Percentiles rank a stretch among this genome's conserved stretches.
Conservation (phyloP, 2,113 vertebrate genomes). For the Ptilonorhynchus violaceus region DNA sequence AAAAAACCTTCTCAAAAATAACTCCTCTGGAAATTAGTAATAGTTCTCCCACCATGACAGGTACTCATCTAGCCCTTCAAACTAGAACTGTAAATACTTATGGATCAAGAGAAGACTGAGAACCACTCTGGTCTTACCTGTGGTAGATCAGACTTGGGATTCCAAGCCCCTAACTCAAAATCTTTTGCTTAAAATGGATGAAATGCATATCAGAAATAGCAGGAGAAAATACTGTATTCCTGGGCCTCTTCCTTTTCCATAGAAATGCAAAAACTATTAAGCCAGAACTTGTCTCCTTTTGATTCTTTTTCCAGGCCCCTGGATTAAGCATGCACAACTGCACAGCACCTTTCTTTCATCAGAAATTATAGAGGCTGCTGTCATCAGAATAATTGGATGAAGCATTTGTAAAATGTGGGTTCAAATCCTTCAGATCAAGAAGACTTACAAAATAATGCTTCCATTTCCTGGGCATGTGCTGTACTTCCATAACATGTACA, state of each 20-base stretch:
- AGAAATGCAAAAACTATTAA: background rate
- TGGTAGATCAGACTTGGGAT: background rate
- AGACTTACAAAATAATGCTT: background rate
- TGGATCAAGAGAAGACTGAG: background rate
- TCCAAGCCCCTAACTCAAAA: background rate
- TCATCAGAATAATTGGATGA: background rate
- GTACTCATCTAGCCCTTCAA: background rate
- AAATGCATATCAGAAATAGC: background rate
- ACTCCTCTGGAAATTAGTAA: background rate
- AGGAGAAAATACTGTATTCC: background rate
- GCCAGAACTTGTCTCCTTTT: background rate
- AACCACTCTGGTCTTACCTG: background rate
- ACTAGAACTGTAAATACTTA: background rate
- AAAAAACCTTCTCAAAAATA: background rate
- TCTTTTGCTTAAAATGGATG: background rate
- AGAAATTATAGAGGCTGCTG: background rate
- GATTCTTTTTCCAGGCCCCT: background rate
- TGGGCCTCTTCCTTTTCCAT: background rate
- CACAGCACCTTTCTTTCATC: background rate
- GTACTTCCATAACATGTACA: background rate
- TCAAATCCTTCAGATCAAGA: slow-evolving; percentile 9
- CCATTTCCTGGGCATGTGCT: background rate
- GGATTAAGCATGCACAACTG: background rate
- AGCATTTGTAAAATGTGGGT: background rate
- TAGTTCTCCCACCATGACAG: background rate